Base-by-base conservation (phyloP, 2,797 vertebrate species). In the Xenentodon cancila region DNA sequence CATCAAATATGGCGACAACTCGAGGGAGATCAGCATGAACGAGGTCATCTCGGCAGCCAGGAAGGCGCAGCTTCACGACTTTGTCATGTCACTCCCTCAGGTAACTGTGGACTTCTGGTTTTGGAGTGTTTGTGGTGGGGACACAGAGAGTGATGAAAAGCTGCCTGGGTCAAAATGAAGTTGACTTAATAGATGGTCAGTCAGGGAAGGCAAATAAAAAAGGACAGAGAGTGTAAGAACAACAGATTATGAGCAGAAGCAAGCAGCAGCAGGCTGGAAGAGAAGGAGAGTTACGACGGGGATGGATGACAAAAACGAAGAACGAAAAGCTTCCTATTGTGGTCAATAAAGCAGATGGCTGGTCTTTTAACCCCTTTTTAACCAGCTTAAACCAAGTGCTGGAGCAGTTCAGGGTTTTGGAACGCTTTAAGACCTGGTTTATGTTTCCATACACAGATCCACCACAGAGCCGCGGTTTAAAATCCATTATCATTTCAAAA, bases 1-100 rank as follows among this genome's bases (percentile, higher is more conserved):
- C 85, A 95, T 95, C 77, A 93, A 92, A 70, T 95, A 95, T 9
- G 94, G 95, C 0, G 91, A 95, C 87, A 95, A 95, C 88, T 71
- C 65, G 19, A 87, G 89, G 37, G 86, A 94, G 8, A 85, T 95
- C 79, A 59, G 88, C 83, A 88, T 88, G 86, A 75, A 93, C 3
- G 93, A 95, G 34, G 91, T 95, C 81, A 89, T 94, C 65, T 34
- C 80, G 0, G 93, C 94, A 1, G 87, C 94, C 69, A 94, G 90
- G 88, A 93, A 95, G 51, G 92, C 94, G 12, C 93, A 95, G 68
- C 93, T 95, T 11, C 94, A 95, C 65, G 87, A 92, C 71, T 95
- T 95, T 77, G 94, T 95, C 61, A 92, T 93, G 93, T 65, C 91
- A 0, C 91, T 95, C 30, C 95, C 95, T 2, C 88, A 95, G 89